A percentile compares a stretch with the other conserved stretches of the same genome.
phyloP scores from a whole-genome alignment of 2,797 vertebrate species.

The Parotocinclus haroldoi region DNA sequence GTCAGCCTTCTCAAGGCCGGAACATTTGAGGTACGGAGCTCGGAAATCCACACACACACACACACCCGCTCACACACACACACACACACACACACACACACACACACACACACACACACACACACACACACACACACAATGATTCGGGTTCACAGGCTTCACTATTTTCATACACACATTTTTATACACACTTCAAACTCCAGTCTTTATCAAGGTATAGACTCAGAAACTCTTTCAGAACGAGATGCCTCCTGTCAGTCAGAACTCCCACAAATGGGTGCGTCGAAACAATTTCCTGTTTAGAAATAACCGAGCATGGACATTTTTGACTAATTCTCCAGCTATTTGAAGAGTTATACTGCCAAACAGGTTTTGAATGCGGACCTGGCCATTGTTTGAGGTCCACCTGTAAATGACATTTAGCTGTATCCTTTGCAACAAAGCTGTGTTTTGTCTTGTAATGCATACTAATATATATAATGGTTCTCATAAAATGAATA shows the following conservation, averaged over 20 bases:
- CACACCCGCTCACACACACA: no score
- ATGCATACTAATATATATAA: conserved; percentile 99
- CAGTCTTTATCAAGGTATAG: no score
- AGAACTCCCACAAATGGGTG: conserved; percentile 14
- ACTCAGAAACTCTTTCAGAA: not conserved
- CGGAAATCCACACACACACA: no score
- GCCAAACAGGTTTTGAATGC: conserved; percentile 41
- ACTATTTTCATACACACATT: not conserved
- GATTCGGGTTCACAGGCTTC: not conserved
- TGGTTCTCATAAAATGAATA: conserved; percentile 99
- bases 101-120: not conserved
- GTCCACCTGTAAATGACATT: conserved; percentile 84
- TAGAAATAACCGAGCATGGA: conserved; percentile 35
- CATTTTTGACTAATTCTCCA: conserved; percentile 47
- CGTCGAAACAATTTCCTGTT: conserved; percentile 12
- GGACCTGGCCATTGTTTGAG: conserved; percentile 69
- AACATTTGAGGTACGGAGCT: no score
- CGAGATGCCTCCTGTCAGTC: conserved; percentile 11
- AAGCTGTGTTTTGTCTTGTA: conserved; percentile 85
- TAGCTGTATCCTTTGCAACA: conserved; percentile 82
- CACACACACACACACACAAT: conserved; percentile 1
- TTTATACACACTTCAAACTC: conserved; percentile 23
- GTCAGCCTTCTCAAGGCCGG: no score
- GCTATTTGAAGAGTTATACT: conserved; percentile 56
- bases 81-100: no score